Base-by-base conservation (phyloP, 2,113 vertebrate genomes). In the Psettodes erumei region DNA sequence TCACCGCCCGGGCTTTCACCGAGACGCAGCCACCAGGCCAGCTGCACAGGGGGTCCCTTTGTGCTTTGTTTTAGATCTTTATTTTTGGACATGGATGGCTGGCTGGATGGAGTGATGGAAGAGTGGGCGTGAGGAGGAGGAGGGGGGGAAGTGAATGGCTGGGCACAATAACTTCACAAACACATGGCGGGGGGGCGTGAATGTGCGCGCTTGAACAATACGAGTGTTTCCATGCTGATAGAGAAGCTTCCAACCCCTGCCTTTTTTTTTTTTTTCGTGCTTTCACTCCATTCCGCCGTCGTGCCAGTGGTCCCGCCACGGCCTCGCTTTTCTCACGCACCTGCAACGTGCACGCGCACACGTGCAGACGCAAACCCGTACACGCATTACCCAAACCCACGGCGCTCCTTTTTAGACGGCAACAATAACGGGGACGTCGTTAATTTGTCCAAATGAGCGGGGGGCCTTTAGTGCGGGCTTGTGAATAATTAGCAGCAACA, bases 401-500 rank as follows among this genome's bases (percentile, higher is more conserved):
- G 48, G 67, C 7, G 54, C 85, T 89, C 79, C 67, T 83, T n/a
- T n/a, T n/a, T 64, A 85, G 86, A 90, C 86, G 62, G 81, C 69
- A 63, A 40, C 88, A 78, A 85, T 91, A 90, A 91, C 69, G 87
- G 90, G 85, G 79, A 80, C 32, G 77, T 83, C 54, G 77, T 87
- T 92, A 86, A 90, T 92, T 90, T 75, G 75, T 80, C 81, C 69
- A 85, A 91, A 89, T 27, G 74, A 88, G 88, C 61, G 3, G 75
- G 79, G 82, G 87, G 81, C 79, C 82, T 87, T 90, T 80, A 85
- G 75, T 32, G 25, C 32, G 13, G 71, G 77, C 64, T 61, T 67
- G 81, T 82, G 84, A 93, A 91, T 89, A 84, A 91, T 92, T 92
- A 92, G 86, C 76, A 69, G 82, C 74, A 85, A 86, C 88, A 83